These are phyloP conservation scores for Callospermophilus lateralis DNA, from an alignment of 2,113 vertebrate species.

Conservation along the genomic window DNA sequence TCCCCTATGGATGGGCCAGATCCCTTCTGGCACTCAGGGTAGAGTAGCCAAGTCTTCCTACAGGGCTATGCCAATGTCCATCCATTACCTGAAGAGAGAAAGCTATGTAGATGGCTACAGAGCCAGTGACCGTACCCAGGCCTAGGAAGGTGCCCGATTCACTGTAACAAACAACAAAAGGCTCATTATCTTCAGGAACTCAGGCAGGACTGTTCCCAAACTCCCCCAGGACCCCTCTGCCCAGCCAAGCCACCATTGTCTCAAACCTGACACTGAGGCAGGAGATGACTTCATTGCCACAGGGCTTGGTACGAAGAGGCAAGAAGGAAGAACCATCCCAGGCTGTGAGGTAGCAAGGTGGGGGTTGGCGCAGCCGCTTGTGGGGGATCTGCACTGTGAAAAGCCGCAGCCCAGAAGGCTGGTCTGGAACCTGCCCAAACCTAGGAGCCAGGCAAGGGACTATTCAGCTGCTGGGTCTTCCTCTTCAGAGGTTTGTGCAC, in stretches of 20 bases:
- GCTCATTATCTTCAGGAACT: not conserved
- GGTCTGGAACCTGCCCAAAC: conserved; percentile 94
- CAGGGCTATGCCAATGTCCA: conserved; percentile 3
- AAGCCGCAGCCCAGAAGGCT: conserved; percentile 90
- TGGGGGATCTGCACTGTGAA: conserved; percentile 98
- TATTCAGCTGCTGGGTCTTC: not conserved
- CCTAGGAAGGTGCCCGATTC: conserved; percentile 97
- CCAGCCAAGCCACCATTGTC: not conserved
- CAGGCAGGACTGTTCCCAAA: not conserved
- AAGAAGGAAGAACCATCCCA: conserved; percentile 95
- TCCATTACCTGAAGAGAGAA: conserved; percentile 96
- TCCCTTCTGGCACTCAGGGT: not conserved
- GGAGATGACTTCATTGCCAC: conserved; percentile 95
- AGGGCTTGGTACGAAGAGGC: conserved; percentile 93
- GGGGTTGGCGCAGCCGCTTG: conserved; percentile 94
- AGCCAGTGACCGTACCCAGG: conserved; percentile 96
- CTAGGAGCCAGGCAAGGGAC: conserved; percentile 78
- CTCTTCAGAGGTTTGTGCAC: not conserved
- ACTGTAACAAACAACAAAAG: conserved; percentile 82
- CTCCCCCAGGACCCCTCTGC: not conserved
- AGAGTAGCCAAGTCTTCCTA: not conserved
- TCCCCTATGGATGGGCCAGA: not conserved
- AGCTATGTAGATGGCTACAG: conserved; percentile 96
- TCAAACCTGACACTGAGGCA: conserved; percentile 93
- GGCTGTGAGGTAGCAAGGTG: conserved; percentile 96